A percentile compares a stretch with the other conserved stretches of the same genome.
phyloP scores from a whole-genome alignment of 37 sponge, comb jelly and placozoan genomes.

The Crambe crambe region DNA sequence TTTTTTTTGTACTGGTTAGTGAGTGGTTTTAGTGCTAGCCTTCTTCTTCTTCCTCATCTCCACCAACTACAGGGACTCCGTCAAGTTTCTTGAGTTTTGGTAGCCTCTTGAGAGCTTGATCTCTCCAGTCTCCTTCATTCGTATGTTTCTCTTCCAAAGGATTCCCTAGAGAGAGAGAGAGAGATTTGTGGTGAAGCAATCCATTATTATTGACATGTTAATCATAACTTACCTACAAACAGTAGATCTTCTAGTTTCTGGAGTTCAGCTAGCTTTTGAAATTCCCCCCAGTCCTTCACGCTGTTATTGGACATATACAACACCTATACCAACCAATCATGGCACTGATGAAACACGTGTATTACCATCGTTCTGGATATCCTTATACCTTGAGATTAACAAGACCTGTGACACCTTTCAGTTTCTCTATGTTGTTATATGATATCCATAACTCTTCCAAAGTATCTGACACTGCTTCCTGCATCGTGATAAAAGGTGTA shows the following conservation, averaged over 20 bases:
- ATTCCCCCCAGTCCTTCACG: conserved; percentile 98
- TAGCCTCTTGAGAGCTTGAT: conserved; percentile 79
- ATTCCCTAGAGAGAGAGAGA: conserved; percentile 53
- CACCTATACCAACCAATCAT: conserved; percentile 44
- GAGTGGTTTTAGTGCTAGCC: background rate
- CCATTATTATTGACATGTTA: background rate
- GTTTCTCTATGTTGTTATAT: conserved; percentile 95
- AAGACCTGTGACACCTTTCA: conserved; percentile 92
- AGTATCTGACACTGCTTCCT: conserved; percentile 94
- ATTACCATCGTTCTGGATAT: background rate
- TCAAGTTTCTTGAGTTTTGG: conserved; percentile 95
- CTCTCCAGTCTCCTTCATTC: conserved; percentile 90
- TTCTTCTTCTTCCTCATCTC: conserved; percentile 33
- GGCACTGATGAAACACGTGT: too few species aligned
- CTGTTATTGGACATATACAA: conserved; percentile 97
- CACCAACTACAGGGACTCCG: conserved; percentile 53
- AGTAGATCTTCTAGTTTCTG: conserved; percentile 83
- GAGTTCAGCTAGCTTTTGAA: conserved; percentile 90
- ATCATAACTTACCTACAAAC: conserved; percentile 80
- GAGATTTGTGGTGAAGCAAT: too few species aligned
- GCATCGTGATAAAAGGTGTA: too few species aligned
- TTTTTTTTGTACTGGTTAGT: too few species aligned
- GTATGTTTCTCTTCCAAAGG: conserved; percentile 97
- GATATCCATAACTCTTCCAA: conserved; percentile 98
- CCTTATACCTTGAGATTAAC: conserved; percentile 87